Evolutionary conservation across 2,797 vertebrate genomes (phyloP).

Genomic region (Melanotaenia maccullochi): DNA sequence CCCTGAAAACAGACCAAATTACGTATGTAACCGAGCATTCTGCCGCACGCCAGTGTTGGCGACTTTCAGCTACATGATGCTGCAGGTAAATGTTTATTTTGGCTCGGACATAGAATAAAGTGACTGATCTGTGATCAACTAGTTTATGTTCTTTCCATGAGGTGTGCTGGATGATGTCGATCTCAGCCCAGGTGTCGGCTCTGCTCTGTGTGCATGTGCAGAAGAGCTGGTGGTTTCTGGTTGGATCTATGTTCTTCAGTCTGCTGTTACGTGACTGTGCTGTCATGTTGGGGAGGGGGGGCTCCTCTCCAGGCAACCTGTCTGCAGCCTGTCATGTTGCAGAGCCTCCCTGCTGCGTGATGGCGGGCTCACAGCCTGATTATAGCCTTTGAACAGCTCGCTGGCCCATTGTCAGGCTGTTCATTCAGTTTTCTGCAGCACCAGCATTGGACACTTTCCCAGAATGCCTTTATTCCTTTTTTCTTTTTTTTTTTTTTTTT

Average conservation of each 20-base stretch:
- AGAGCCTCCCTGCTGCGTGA: constrained; percentile 48
- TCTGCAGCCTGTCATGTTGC: constrained; percentile 51
- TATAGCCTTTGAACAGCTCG: constrained; percentile 49
- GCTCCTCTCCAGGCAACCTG: constrained; percentile 42
- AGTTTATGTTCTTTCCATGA: too few species aligned
- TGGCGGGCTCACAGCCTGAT: constrained; percentile 46
- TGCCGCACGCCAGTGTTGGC: too few species aligned
- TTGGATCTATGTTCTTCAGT: constrained; percentile 2
- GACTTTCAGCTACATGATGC: too few species aligned
- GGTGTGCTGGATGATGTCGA: too few species aligned
- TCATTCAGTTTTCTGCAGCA: constrained; percentile 68
- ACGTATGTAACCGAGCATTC: too few species aligned
- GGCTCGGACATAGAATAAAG: too few species aligned
- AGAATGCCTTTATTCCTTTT: constrained; percentile 60
- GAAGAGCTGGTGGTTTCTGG: constrained; percentile 7
- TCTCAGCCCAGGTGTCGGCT: neutral
- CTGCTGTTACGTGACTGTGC: constrained; percentile 21
- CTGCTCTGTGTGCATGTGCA: neutral
- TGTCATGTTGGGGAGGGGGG: constrained; percentile 19
- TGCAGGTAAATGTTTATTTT: too few species aligned
- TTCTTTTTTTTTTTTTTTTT: neutral
- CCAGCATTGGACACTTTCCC: constrained; percentile 73
- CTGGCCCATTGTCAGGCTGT: constrained; percentile 61
- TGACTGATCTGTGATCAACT: too few species aligned
- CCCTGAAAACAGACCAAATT: too few species aligned